Evolutionary conservation across 2,797 vertebrate species (phyloP), one percentile per base, ranked within the genome.

Genomic region (Coregonus ussuriensis): DNA sequence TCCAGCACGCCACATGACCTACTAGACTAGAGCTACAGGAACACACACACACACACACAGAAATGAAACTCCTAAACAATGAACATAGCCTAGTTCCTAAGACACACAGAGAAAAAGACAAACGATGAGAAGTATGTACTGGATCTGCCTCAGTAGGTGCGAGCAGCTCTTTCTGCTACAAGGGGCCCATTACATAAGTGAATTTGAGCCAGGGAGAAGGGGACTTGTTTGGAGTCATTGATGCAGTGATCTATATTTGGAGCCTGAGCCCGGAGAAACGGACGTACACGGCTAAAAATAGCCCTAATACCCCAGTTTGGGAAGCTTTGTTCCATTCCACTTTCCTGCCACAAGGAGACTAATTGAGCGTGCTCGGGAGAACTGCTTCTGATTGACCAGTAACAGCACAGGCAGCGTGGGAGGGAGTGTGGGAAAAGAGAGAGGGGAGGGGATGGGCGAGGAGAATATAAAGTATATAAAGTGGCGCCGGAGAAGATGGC

Each of bases 181-280:
- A 84, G 75, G 79, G 79, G 77, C 52, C 83, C 85, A 91, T 93
- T 93, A 91, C 91, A 90, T 93, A 93, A 94, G 88, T 89, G 85
- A 86, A 93, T 89, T 91, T 92, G 89, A 92, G 90, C 80, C 83
- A 83, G 85, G n/a, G 71, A 89, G 89, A 87, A 90, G 78, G 83
- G 88, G 89, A 86, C 87, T 77, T 86, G 82, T 91, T 92, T 91
- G 90, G 85, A 81, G 81, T 88, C 88, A 88, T 85, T 85, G 86
- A 88, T 90, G 91, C 90, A 84, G 89, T 25, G 83, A 77, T 91
- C 91, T 94, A 94, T 93, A 94, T 94, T 93, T 94, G 91, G 92
- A 90, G 82, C 78, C 63, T 88, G 89, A 91, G 91, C 91, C 92
- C 87, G 90, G 88, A 91, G 91, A 93, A 92, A 92, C 88, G 91